These are phyloP conservation scores for Cyaniris semiargus DNA, from an alignment of 2,888 invertebrate genomes.

Conservation along the genomic window DNA sequence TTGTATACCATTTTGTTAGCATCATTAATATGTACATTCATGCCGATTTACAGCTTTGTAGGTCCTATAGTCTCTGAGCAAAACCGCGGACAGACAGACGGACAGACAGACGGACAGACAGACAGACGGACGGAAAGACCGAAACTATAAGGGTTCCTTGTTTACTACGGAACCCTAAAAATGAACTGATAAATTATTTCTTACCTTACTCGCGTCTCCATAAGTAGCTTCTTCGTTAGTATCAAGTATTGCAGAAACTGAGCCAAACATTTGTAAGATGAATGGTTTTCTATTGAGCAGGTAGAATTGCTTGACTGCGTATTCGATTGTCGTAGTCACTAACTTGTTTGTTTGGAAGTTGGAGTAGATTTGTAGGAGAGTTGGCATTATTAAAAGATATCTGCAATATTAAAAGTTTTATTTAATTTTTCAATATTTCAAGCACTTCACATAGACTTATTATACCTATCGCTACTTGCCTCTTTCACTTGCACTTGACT, in stretches of 20 bases:
- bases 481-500: background rate
- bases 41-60: too few relatives aligned
- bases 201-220: slow-evolving; percentile 95
- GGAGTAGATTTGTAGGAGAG: slow-evolving; percentile 96
- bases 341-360: slow-evolving; percentile 98
- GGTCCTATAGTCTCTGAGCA: too few relatives aligned
- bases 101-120: too few relatives aligned
- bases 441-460: background rate
- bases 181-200: too few relatives aligned
- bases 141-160: too few relatives aligned
- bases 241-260: slow-evolving; percentile 97
- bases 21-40: too few relatives aligned
- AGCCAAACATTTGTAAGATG: slow-evolving; percentile 99
- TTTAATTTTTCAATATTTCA: background rate
- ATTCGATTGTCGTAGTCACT: slow-evolving; percentile 97
- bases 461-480: too few relatives aligned
- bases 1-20: too few relatives aligned
- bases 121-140: too few relatives aligned
- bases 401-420: slow-evolving; percentile 63
- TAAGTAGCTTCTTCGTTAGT: slow-evolving; percentile 92
- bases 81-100: too few relatives aligned
- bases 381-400: slow-evolving; percentile 98
- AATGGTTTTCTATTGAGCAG: slow-evolving; percentile 98
- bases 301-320: slow-evolving; percentile 99
- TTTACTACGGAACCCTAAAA: too few relatives aligned